Percentiles rank a stretch among this genome's conserved stretches.
Conservation (phyloP, 2,888 invertebrate genomes). For the Tachystola acroxantha region DNA sequence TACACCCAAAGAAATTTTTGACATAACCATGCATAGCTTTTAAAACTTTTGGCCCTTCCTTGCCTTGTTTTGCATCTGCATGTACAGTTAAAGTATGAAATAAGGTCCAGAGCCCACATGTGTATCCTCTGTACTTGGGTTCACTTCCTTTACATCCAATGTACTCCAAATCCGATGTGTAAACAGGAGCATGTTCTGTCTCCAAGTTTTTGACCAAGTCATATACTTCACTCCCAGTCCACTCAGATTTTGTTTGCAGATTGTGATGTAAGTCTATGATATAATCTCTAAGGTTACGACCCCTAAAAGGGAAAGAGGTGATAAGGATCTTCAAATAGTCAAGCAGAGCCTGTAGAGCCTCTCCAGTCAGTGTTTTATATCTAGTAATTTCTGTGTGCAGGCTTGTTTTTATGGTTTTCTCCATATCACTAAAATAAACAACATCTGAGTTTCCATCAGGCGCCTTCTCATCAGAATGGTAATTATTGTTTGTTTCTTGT, state of each 20-base stretch:
- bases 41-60: conserved; percentile 83
- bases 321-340: conserved; percentile 84
- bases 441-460: conserved; percentile 58
- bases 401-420: conserved; percentile 90
- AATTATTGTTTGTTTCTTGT: conserved; percentile 28
- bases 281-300: conserved; percentile 80
- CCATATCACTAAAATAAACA: conserved; percentile 92
- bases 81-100: conserved; percentile 95
- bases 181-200: conserved; percentile 74
- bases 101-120: conserved; percentile 96
- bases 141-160: conserved; percentile 90
- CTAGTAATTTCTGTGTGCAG: conserved; percentile 90
- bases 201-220: conserved; percentile 76
- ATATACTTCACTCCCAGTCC: conserved; percentile 80
- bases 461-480: conserved; percentile 26
- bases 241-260: conserved; percentile 56
- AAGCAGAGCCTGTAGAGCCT: conserved; percentile 84
- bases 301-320: conserved; percentile 88
- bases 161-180: conserved; percentile 78
- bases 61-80: conserved; percentile 73
- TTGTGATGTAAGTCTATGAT: conserved; percentile 80
- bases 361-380: conserved; percentile 82
- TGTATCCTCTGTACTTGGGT: conserved; percentile 88
- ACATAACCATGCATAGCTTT: conserved; percentile 92
- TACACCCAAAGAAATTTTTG: conserved; percentile 95